These are phyloP conservation scores for Chinchilla lanigera DNA, from an alignment of 2,113 vertebrate species.

Conservation along the genomic window DNA sequence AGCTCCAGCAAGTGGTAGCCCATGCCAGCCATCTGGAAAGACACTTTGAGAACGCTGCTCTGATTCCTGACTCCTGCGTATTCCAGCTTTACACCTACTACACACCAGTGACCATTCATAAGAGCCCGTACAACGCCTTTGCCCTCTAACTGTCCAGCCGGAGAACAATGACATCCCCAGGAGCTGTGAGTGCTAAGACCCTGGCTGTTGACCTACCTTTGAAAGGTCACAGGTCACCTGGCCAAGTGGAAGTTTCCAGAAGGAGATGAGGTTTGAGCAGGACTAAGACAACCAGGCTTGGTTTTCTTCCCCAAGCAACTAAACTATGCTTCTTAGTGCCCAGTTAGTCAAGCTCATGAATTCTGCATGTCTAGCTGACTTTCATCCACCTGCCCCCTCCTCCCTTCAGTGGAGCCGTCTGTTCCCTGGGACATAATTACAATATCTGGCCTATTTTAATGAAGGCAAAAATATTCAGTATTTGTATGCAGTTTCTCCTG, in stretches of 20 bases:
- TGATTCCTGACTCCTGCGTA: not conserved
- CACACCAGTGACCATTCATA: not conserved
- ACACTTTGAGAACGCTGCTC: not conserved
- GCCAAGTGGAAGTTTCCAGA: not conserved
- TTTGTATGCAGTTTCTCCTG: not conserved
- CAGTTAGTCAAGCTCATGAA: constrained; percentile 55
- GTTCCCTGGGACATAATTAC: constrained; percentile 54
- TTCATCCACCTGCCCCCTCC: not conserved
- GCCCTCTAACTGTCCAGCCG: not conserved
- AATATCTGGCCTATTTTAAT: constrained; percentile 56
- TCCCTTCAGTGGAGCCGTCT: constrained; percentile 46
- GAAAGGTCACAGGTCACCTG: not conserved
- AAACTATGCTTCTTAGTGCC: not conserved
- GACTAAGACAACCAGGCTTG: not conserved
- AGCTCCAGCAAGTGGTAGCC: not conserved
- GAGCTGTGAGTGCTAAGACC: not conserved
- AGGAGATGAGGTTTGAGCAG: not conserved
- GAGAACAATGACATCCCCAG: not conserved
- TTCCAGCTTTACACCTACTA: not conserved
- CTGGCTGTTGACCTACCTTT: not conserved
- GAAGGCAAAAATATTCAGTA: constrained; percentile 56
- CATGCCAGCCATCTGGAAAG: accelerated
- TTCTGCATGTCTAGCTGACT: constrained; percentile 33
- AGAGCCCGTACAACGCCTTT: not conserved
- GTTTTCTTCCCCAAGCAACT: not conserved